Conservation (phyloP, 1,140 invertebrate genomes). For the Drosophila dunni region DNA sequence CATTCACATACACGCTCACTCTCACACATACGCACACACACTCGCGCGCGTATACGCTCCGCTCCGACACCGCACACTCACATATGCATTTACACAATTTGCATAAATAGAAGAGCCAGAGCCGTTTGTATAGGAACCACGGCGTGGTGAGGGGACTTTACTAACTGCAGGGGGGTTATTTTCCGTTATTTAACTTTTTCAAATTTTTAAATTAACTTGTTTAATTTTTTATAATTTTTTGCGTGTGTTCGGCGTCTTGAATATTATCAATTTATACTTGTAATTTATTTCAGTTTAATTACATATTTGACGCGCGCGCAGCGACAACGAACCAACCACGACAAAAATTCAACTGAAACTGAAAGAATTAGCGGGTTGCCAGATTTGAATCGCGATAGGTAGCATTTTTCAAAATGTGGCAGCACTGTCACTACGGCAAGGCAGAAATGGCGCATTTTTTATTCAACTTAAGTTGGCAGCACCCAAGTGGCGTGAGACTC, state of each 20-base stretch:
- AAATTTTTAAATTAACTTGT: conserved; percentile 9
- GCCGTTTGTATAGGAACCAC: conserved; percentile 41
- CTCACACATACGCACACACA: conserved; percentile 23
- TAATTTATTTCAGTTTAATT: conserved; percentile 53
- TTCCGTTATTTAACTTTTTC: conserved; percentile 46
- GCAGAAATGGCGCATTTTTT: neutral
- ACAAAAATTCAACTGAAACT: conserved; percentile 57
- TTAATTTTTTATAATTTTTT: conserved; percentile 38
- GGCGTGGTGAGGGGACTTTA: conserved; percentile 15
- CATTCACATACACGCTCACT: conserved; percentile 34
- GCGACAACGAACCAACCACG: conserved; percentile 52
- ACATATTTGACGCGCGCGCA: conserved; percentile 46
- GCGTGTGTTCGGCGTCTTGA: conserved; percentile 77
- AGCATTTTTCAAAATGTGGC: conserved; percentile 27
- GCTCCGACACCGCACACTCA: conserved; percentile 33
- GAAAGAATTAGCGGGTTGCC: conserved; percentile 46
- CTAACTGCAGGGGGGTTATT: conserved; percentile 33
- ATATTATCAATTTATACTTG: conserved; percentile 49
- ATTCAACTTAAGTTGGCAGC: conserved; percentile 19
- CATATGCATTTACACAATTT: conserved; percentile 55
- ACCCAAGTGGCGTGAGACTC: neutral
- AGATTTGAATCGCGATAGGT: conserved; percentile 31
- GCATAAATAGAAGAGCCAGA: conserved; percentile 50
- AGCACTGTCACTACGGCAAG: neutral
- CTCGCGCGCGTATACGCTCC: conserved; percentile 44